Conservation (phyloP, 1,140 invertebrate genomes). For the Lepidurus apus region DNA sequence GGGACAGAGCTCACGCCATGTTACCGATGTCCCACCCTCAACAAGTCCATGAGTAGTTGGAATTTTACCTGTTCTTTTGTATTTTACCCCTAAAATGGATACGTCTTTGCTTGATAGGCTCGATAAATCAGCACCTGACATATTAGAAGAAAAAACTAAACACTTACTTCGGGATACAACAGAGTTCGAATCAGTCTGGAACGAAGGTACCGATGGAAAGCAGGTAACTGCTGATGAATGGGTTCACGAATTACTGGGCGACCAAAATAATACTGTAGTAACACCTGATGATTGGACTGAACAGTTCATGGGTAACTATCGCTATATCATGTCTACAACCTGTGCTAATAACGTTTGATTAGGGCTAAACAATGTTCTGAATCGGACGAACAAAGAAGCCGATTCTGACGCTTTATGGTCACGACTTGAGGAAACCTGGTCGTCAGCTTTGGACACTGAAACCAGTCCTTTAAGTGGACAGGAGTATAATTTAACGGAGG, state of each 20-base stretch:
- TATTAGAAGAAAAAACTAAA: not conserved
- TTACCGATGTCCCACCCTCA: not conserved
- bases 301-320: not conserved
- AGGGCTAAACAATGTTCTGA: not conserved
- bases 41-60: not conserved
- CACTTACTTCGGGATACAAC: not conserved
- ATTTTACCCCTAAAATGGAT: not conserved
- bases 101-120: not conserved
- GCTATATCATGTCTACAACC: not conserved
- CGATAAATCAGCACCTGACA: not conserved
- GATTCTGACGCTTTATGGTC: slow-evolving; percentile 34
- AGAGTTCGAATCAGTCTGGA: not conserved
- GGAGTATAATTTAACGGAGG: slow-evolving; percentile 74
- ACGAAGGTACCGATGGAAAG: not conserved
- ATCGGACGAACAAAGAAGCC: not conserved
- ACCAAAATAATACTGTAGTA: not conserved
- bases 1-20: slow-evolving; percentile 5
- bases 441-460: slow-evolving; percentile 22
- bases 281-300: not conserved
- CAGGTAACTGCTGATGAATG: not conserved
- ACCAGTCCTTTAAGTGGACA: slow-evolving; percentile 41
- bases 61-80: not conserved
- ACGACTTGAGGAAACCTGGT: slow-evolving; percentile 29
- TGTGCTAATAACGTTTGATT: not conserved
- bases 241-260: not conserved